These are phyloP conservation scores for Sceloporus undulatus DNA, from an alignment of 2,113 vertebrate species.

Conservation along the genomic window DNA sequence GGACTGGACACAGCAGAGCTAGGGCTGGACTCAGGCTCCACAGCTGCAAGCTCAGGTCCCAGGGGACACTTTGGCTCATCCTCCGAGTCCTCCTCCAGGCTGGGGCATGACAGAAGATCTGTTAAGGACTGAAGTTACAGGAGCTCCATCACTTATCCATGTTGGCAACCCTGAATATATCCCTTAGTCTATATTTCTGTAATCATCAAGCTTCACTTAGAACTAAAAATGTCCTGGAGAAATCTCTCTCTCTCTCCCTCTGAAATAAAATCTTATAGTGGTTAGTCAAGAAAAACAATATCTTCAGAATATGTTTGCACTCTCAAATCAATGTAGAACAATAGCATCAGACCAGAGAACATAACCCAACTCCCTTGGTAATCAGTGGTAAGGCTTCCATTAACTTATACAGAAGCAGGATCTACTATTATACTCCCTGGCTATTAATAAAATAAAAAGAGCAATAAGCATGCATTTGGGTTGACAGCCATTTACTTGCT, in stretches of 20 bases:
- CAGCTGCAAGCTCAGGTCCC: no score
- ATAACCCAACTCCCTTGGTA: slow-evolving; percentile 6
- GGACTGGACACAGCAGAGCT: no score
- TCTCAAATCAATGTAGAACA: not conserved
- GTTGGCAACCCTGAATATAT: not conserved
- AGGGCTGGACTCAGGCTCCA: no score
- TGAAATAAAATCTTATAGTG: not conserved
- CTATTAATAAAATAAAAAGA: slow-evolving; percentile 41
- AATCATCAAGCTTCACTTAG: not conserved
- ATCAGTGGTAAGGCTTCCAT: slow-evolving; percentile 23
- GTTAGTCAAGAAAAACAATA: not conserved
- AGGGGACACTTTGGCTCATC: no score
- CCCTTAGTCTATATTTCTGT: not conserved
- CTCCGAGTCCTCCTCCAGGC: no score
- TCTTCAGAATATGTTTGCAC: not conserved
- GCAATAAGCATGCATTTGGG: slow-evolving; percentile 12
- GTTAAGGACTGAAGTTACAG: no score
- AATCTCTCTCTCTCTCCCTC: not conserved
- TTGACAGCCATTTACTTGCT: slow-evolving; percentile 69
- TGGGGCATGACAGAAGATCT: no score
- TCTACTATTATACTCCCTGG: rapidly evolving
- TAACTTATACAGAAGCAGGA: slow-evolving; percentile 10
- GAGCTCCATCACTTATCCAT: no score
- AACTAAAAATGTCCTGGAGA: not conserved
- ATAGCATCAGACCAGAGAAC: not conserved